Percentiles rank a stretch among this genome's conserved stretches.
Conservation (phyloP, 2,797 vertebrate species). For the Silurus aristotelis region DNA sequence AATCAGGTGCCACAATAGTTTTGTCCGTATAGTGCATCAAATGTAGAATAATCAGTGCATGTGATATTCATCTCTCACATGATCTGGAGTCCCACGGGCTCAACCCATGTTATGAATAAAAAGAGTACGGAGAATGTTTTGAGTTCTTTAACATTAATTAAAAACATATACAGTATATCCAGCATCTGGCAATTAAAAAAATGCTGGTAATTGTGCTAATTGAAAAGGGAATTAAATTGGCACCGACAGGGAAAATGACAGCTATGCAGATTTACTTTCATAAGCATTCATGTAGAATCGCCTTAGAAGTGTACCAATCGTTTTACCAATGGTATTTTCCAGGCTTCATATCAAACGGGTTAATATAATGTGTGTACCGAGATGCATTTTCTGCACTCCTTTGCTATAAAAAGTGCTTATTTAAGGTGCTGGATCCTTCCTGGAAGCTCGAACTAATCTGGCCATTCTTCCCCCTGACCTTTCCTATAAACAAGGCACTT, state of each 20-base stretch:
- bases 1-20: no score
- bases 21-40: neutral
- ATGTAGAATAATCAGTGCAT: neutral
- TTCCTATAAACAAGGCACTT: neutral
- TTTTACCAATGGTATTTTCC: no score
- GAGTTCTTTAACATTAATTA: neutral
- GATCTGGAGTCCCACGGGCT: neutral
- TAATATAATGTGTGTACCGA: neutral
- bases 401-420: no score
- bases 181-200: neutral
- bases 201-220: neutral
- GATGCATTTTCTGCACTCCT: neutral
- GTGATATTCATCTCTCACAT: neutral
- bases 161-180: neutral
- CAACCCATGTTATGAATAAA: no score
- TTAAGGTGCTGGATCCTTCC: neutral
- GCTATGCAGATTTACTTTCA: neutral
- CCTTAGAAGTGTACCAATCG: no score
- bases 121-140: neutral
- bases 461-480: no score
- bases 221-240: neutral
- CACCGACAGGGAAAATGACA: neutral
- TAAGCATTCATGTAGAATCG: neutral
- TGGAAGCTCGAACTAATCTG: neutral
- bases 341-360: neutral